Conservation (phyloP, 2,113 vertebrate genomes). For the Hassar affinis region DNA sequence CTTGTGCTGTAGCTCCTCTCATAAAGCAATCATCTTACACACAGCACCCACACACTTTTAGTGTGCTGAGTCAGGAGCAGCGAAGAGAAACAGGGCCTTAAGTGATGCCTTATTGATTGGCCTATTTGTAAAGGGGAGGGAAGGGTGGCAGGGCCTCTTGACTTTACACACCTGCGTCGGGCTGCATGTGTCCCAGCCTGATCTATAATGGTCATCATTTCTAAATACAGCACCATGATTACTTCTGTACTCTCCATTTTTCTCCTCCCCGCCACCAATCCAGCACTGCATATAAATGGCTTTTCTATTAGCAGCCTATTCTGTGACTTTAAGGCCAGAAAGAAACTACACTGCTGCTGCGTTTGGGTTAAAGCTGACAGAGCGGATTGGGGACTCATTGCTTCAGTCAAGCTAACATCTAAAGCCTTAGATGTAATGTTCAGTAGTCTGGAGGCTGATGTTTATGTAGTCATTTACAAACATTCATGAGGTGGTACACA, state of each 20-base stretch:
- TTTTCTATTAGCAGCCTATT: not conserved
- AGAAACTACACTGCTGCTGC: not conserved
- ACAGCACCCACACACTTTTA: constrained; percentile 25
- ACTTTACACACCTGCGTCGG: constrained; percentile 30
- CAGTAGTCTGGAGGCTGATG: not conserved
- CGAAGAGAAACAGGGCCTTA: constrained; percentile 65
- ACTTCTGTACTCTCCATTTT: constrained; percentile 1
- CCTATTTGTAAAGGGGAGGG: constrained; percentile 67
- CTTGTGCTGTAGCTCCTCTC: constrained; percentile 21
- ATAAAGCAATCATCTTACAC: constrained; percentile 69
- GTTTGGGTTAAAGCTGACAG: no score
- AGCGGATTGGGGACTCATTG: not conserved
- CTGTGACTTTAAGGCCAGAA: not conserved
- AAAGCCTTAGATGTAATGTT: not conserved
- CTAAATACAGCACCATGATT: constrained; percentile 17
- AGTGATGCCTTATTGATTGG: constrained; percentile 72
- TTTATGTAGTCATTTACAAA: not conserved
- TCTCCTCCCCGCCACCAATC: not conserved
- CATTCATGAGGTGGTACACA: not conserved
- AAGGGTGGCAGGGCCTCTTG: constrained; percentile 65
- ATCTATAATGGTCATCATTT: constrained; percentile 32
- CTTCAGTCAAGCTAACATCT: not conserved
- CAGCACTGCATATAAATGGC: constrained; percentile 17
- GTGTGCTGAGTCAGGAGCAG: constrained; percentile 68
- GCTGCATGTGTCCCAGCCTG: constrained; percentile 47